Evolutionary conservation across 92 coral and sea anemone species (phyloP).

Genomic region (Galaxea fascicularis): DNA sequence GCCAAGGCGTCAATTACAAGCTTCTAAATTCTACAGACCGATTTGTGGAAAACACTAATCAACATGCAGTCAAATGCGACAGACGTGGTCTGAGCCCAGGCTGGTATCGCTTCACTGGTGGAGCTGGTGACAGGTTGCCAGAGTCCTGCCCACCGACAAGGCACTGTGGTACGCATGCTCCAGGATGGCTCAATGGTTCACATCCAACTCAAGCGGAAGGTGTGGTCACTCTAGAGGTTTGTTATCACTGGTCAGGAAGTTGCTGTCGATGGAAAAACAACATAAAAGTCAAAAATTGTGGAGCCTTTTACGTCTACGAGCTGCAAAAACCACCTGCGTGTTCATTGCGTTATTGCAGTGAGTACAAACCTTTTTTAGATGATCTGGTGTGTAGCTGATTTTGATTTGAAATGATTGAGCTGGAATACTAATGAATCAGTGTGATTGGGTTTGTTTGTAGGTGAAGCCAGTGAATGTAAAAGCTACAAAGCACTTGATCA

Average conservation of each 20-base stretch:
- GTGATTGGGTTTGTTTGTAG: too few relatives aligned
- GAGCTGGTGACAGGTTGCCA: slow-evolving; percentile 1
- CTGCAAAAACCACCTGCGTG: background rate
- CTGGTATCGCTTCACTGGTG: slow-evolving; percentile 21
- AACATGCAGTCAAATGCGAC: background rate
- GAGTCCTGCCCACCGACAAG: background rate
- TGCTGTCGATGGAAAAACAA: slow-evolving; percentile 12
- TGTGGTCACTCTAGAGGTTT: background rate
- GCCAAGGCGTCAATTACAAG: background rate
- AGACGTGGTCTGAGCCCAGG: background rate
- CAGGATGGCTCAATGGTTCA: background rate
- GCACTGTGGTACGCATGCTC: slow-evolving; percentile 27
- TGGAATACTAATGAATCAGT: too few relatives aligned
- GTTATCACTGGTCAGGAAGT: slow-evolving; percentile 6
- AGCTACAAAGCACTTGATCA: too few relatives aligned
- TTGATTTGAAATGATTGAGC: too few relatives aligned
- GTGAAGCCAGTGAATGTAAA: too few relatives aligned
- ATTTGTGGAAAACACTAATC: background rate
- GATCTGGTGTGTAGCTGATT: too few relatives aligned
- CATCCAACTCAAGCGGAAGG: background rate
- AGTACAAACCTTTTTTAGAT: too few relatives aligned
- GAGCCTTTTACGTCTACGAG: slow-evolving; percentile 5
- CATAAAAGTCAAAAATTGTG: slow-evolving; percentile 15
- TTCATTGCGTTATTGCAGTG: background rate
- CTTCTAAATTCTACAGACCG: background rate